Evolutionary conservation across 2,888 invertebrate species (phyloP).

Genomic region (Phragmatobia fuliginosa): DNA sequence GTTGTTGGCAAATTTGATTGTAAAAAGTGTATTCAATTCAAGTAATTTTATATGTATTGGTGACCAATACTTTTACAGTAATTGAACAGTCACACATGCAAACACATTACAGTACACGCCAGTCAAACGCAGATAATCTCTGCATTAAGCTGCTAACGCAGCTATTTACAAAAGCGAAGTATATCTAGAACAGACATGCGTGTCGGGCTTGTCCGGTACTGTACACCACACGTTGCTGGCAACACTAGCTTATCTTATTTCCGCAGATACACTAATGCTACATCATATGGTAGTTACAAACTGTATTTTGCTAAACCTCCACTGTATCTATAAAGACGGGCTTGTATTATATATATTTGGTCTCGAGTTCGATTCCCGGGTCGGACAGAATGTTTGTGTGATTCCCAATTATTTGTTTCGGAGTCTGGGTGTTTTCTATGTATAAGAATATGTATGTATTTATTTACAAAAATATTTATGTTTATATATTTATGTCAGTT

Average conservation of each 20-base stretch:
- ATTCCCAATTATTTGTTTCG: too few species aligned
- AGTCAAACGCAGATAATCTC: conserved; percentile 3
- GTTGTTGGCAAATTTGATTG: too few species aligned
- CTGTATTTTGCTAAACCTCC: conserved; percentile 7
- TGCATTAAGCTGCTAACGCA: conserved; percentile 25
- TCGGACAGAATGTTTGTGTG: too few species aligned
- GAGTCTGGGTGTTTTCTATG: too few species aligned
- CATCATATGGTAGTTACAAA: conserved; percentile 23
- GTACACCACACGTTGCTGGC: conserved; percentile 28
- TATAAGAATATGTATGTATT: too few species aligned
- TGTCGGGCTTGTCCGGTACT: conserved; percentile 37
- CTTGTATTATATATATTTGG: too few species aligned
- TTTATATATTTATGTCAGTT: too few species aligned
- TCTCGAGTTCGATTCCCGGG: too few species aligned
- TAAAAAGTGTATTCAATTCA: too few species aligned
- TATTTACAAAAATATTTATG: too few species aligned
- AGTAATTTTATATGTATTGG: too few species aligned
- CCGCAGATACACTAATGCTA: conserved; percentile 39
- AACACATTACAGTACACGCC: not conserved
- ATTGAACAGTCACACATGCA: not conserved
- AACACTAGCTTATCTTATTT: conserved; percentile 52
- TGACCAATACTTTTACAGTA: not conserved
- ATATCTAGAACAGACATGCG: conserved; percentile 39
- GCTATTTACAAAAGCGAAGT: conserved; percentile 43
- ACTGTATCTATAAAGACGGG: not conserved